Base-by-base conservation (phyloP, 2,797 vertebrate species). In the Chloroceryle amazona region DNA sequence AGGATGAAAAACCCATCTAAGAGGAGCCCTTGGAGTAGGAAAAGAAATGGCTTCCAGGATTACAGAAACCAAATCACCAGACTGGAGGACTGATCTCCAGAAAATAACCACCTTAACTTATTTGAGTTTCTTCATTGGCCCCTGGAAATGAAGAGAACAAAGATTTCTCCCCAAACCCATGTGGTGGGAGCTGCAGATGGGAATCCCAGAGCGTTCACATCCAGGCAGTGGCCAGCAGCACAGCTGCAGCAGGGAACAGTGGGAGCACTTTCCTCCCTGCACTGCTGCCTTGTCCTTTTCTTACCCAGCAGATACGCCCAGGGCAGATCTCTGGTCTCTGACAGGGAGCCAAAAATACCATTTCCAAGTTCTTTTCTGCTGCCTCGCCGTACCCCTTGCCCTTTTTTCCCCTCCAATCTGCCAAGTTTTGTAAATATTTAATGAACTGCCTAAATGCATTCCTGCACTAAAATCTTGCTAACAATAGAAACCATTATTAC, bases 361-460 rank as follows among this genome's bases (percentile, higher is more conserved):
- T 57, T 28, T 47, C 60, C 23, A 54, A 84, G 33, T 13, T 74
- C 33, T 86, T 61, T 63, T 25, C 75, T 83, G 54, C 54, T 47
- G 49, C 73, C n/a, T 74, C 0, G 1, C 18, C 57, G 17, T 58
- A 22, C 5, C 14, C 22, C 41, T 18, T 22, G 33, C 29, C 49
- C 71, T 13, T 28, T 58, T 4, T 8, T 1, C 19, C 22, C 3
- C 39, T 67, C 61, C 62, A 57, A 29, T 65, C 60, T 68, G 55
- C 41, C 37, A 82, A 52, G 66, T 57, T 80, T 37, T 66, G 80
- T 95, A 88, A 96, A 92, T 95, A 95, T 93, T 97, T 96, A 11
- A 96, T 90, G 76, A 96, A 67, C 33, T 85, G 71, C 86, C 88
- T 80, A 44, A 63, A 46, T 25, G 73, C 57, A 54, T 67, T 86